Conservation (phyloP, 2,113 vertebrate genomes). For the Aegithalos caudatus region DNA sequence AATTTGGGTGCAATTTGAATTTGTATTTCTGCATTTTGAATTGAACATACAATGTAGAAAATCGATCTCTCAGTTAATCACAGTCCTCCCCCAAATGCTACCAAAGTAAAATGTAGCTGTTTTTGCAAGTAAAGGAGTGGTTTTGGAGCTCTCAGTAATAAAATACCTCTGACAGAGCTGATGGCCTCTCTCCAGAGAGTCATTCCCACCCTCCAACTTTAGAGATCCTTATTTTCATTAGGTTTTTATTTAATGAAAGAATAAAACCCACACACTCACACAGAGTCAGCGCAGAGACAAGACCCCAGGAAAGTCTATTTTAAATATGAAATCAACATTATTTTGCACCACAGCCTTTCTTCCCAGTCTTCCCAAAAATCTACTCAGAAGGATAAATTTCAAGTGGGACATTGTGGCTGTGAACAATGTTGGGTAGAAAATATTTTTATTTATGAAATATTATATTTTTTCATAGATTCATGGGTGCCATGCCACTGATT, state of each 20-base stretch:
- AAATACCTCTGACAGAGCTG: background rate
- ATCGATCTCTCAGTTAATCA: background rate
- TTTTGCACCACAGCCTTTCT: background rate
- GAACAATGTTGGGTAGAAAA: background rate
- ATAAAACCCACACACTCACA: background rate
- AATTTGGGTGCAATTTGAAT: background rate
- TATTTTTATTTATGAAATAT: background rate
- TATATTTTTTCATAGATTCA: background rate
- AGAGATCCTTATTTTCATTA: background rate
- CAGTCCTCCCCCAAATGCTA: background rate
- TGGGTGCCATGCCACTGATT: background rate
- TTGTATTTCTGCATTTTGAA: background rate
- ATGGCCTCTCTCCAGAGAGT: background rate
- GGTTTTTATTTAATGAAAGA: background rate
- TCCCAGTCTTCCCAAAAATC: background rate
- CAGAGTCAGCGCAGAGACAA: background rate
- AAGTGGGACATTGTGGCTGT: background rate
- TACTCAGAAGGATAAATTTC: background rate
- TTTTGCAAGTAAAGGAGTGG: background rate
- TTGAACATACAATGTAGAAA: background rate
- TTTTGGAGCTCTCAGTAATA: background rate
- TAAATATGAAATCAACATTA: background rate
- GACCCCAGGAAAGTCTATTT: background rate
- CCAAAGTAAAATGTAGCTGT: rapidly evolving
- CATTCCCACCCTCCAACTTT: background rate